These are phyloP conservation scores for Babyrousa celebensis DNA, from an alignment of 2,797 vertebrate genomes.

Conservation along the genomic window DNA sequence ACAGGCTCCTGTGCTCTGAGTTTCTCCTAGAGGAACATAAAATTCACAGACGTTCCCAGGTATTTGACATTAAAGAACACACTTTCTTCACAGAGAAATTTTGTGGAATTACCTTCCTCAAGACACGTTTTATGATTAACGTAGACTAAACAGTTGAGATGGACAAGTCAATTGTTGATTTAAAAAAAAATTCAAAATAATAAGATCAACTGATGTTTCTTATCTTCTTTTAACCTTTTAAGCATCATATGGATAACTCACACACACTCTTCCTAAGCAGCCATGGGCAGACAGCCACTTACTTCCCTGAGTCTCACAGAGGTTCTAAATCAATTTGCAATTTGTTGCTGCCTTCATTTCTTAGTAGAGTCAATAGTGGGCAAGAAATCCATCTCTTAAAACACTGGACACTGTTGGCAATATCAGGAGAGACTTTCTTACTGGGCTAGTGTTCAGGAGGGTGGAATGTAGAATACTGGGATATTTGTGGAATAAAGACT, in stretches of 20 bases:
- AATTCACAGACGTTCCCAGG: conserved; percentile 3
- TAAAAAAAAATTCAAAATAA: neutral
- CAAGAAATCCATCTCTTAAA: neutral
- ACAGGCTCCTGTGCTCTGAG: neutral
- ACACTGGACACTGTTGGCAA: neutral
- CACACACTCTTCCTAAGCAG: neutral
- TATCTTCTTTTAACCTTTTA: neutral
- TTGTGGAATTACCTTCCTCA: neutral
- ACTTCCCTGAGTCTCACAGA: neutral
- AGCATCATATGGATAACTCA: neutral
- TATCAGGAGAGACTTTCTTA: neutral
- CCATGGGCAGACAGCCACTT: neutral
- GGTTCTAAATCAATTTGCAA: neutral
- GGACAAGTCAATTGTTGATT: neutral
- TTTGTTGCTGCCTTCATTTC: conserved; percentile 15
- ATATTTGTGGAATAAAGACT: neutral
- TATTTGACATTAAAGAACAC: neutral
- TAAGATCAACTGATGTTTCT: neutral
- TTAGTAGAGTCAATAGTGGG: neutral
- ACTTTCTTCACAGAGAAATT: neutral
- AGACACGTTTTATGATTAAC: conserved; percentile 12
- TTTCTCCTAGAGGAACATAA: neutral
- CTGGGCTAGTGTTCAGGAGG: neutral
- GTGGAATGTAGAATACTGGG: neutral
- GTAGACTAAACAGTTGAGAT: neutral